Evolutionary conservation across 35 echinoderm and acorn worm species (phyloP), one percentile per base, ranked within the genome.

Genomic region (Apostichopus parvimensis): DNA sequence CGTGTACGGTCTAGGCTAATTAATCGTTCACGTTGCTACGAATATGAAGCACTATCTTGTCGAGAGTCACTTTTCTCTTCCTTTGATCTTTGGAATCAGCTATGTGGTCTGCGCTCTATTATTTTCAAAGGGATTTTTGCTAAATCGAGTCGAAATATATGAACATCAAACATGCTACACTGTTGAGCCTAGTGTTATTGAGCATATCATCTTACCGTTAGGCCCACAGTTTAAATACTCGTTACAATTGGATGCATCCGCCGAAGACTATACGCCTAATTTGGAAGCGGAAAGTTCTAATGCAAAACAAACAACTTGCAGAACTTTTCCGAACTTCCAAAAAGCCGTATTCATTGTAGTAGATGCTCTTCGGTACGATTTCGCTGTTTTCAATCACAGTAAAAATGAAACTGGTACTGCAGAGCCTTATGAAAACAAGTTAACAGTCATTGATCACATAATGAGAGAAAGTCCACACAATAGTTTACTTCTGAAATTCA

Each of bases 381-480:
- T 99, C 93, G 66, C 92, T 53, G 11, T 93, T 6, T 96, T 87
- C 76, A 94, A 99, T 86, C 68, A 78, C 24, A 73, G 87, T 14
- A 56, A 93, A 20, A 54, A 75, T 58, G 25, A 78, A 54, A 78
- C 76, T 56, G 34, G 34, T 45, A 70, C 71, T 45, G 34, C 70
- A 58, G 82, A 92, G 15, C 97, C 94, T 77, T 99, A 91, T 89
- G 95, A 99, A 96, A 99, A 99, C 89, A 99, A 96, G 91, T 87
- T 99, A 54, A 88, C 93, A 22, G 64, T 92, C 1, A 84, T 99
- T 5, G 54, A 92, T 52, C 77, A 93, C 78, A 56, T 96, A 45
- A n/a, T 96, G 34, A 54, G 24, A 87, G 86, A 92, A 54, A 94
- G 93, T 77, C 97, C 97, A 25, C 66, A 93, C 13, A 86, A 99